Evolutionary conservation across 2,797 vertebrate genomes (phyloP), one percentile per base, ranked within the genome.

Genomic region (Dromococcyx pavoninus): DNA sequence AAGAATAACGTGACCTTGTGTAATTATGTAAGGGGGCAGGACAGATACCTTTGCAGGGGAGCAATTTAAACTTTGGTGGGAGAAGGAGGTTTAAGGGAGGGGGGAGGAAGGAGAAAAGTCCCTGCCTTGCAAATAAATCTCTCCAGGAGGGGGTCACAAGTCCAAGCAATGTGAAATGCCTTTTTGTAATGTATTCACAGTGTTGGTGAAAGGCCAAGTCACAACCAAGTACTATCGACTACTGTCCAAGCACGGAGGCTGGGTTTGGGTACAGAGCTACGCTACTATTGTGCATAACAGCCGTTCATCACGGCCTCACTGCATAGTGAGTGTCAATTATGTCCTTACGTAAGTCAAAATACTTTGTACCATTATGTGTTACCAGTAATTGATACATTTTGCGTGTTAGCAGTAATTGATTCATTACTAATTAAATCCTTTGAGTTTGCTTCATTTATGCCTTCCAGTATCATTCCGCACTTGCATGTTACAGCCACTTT

Each of bases 201-300:
- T 99, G 96, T 93, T 99, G 94, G 98, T 99, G 96, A 99, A 99
- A 97, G 99, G 99, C 62, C 99, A 99, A 97, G 98, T 98, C 77
- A 98, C 98, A 85, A 98, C 98, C 91, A 98, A 98, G 93, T 98
- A 98, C 96, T 98, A 98, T 92, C 94, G 98, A 80, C 95, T 98
- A 57, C 97, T 98, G 84, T 98, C 98, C 94, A 98, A 98, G 94
- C 98, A 96, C 15, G 98, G 98, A 71, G 98, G 98, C 94, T 98
- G 98, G 98, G 98, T 98, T 39, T 98, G 98, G 98, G 97, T 98
- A 74, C 98, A 98, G 97, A 98, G 98, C 95, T 98, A 97, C 3
- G 98, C 98, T 81, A 98, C 98, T 35, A 98, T 98, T 30, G 98
- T 98, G 72, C 98, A 98, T 95, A 98, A 98, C 96, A 98, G 98